These are phyloP conservation scores for Oreotrochilus melanogaster DNA, from an alignment of 2,113 vertebrate species.

Conservation along the genomic window DNA sequence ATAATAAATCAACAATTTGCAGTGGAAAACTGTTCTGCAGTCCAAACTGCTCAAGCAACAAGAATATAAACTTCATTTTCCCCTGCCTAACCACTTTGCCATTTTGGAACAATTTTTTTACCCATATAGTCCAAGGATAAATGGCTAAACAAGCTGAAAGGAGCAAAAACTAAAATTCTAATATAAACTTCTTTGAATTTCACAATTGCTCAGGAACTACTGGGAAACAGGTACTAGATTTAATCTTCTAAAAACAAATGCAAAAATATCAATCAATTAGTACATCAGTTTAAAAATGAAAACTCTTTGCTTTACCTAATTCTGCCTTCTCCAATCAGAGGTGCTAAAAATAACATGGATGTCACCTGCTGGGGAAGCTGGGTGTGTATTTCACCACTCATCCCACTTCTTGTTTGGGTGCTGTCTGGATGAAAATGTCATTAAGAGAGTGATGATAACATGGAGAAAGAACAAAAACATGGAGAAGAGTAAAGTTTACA, in stretches of 20 bases:
- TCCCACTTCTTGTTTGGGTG: not conserved
- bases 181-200: not conserved
- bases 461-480: not conserved
- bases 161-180: not conserved
- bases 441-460: not conserved
- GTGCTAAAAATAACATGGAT: not conserved
- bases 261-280: not conserved
- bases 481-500: not conserved
- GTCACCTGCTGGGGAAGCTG: not conserved
- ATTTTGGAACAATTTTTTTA: not conserved
- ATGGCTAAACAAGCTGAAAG: not conserved
- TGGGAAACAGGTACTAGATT: not conserved
- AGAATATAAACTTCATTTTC: not conserved
- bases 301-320: not conserved
- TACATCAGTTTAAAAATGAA: not conserved
- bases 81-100: not conserved
- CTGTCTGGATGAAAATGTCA: not conserved
- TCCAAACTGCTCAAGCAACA: not conserved
- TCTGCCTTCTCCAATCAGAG: not conserved
- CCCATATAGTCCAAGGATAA: not conserved
- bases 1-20: conserved; percentile 15
- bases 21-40: not conserved
- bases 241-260: not conserved
- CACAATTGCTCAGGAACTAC: not conserved
- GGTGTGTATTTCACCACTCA: not conserved